Evolutionary conservation across 2,888 invertebrate species (phyloP).

Genomic region (Sicus ferrugineus): DNA sequence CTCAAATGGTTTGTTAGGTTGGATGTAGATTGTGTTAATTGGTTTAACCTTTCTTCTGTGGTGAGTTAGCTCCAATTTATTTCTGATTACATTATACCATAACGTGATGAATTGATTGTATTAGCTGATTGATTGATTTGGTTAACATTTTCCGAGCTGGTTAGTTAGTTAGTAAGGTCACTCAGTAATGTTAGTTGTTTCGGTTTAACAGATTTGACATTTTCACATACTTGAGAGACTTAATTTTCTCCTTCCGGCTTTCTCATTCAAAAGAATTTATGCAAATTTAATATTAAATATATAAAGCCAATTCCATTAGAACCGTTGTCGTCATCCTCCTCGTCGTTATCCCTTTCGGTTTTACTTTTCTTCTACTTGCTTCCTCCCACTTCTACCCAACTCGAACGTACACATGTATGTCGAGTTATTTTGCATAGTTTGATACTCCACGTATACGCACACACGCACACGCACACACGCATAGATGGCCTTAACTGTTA

Average conservation of each 20-base stretch:
- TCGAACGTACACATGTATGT: not conserved
- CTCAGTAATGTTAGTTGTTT: too few relatives aligned
- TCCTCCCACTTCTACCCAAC: not conserved
- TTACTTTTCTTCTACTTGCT: not conserved
- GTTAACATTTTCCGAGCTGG: not conserved
- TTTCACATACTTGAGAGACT: constrained; percentile 15
- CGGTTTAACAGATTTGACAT: too few relatives aligned
- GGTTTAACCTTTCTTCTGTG: too few relatives aligned
- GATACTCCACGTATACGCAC: not conserved
- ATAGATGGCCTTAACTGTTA: not conserved
- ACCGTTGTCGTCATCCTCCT: not conserved
- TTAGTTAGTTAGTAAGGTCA: not conserved
- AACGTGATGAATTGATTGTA: not conserved
- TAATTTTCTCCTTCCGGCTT: not conserved
- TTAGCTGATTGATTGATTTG: too few relatives aligned
- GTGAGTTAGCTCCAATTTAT: too few relatives aligned
- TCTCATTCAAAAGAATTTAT: not conserved
- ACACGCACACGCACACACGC: not conserved
- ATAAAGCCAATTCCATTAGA: constrained; percentile 27
- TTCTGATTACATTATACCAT: not conserved
- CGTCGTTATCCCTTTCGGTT: not conserved
- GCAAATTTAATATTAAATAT: constrained; percentile 11
- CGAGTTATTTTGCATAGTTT: not conserved
- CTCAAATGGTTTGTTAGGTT: too few relatives aligned
- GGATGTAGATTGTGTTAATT: too few relatives aligned